phyloP scores from a whole-genome alignment of 2,888 invertebrate species.

The Augochlorella aurata region DNA sequence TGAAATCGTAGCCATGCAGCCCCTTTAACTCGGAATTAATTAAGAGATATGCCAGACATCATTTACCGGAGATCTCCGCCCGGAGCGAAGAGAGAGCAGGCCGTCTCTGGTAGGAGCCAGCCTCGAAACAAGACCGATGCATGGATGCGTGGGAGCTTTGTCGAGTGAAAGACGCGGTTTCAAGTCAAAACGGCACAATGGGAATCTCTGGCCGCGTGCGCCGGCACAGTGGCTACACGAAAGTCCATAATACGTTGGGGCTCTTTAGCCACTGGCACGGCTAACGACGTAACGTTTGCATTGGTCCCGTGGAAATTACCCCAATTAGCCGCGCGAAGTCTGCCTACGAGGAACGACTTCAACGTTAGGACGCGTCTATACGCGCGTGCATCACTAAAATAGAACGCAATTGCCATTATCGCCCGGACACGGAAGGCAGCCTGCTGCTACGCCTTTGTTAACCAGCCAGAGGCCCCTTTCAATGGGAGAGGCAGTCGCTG shows the following conservation, averaged over 20 bases:
- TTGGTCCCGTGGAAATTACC: conserved; percentile 75
- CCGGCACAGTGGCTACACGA: conserved; percentile 36
- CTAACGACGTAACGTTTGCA: conserved; percentile 75
- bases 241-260: conserved; percentile 67
- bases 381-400: conserved; percentile 23
- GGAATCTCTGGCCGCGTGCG: conserved; percentile 51
- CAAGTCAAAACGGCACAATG: conserved; percentile 53
- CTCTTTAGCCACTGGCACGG: conserved; percentile 60
- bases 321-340: conserved; percentile 73
- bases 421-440: conserved; percentile 16
- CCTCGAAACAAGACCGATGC: conserved; percentile 39
- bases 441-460: conserved; percentile 31
- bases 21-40: conserved; percentile 54
- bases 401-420: conserved; percentile 51
- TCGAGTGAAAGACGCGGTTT: conserved; percentile 56
- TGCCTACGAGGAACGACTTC: conserved; percentile 37
- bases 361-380: conserved; percentile 6
- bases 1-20: conserved; percentile 41
- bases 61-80: conserved; percentile 24
- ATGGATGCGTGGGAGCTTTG: conserved; percentile 53
- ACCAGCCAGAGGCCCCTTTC: conserved; percentile 2
- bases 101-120: conserved; percentile 44
- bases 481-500: not conserved
- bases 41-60: conserved; percentile 53
- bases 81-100: conserved; percentile 29